These are phyloP conservation scores for Cirrhinus molitorella DNA, from an alignment of 2,797 vertebrate genomes.

Conservation along the genomic window DNA sequence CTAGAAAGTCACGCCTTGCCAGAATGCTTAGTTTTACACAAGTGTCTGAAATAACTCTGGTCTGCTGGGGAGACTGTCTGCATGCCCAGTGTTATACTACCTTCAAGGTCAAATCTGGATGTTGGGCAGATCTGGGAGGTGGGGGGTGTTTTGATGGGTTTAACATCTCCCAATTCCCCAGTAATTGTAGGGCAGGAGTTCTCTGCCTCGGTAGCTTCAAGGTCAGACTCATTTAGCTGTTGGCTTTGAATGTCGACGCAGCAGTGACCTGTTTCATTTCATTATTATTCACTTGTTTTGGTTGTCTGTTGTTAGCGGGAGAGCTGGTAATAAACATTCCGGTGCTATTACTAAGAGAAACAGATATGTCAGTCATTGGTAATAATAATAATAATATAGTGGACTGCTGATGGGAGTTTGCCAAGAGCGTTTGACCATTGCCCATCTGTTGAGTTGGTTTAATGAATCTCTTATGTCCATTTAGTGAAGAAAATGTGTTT, in stretches of 20 bases:
- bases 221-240: constrained; percentile 63
- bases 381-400: constrained; percentile 55
- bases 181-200: constrained; percentile 60
- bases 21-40: constrained; percentile 11
- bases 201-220: constrained; percentile 54
- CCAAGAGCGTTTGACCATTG: constrained; percentile 57
- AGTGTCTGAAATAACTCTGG: constrained; percentile 32
- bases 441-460: constrained; percentile 61
- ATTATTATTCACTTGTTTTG: constrained; percentile 54
- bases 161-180: constrained; percentile 57
- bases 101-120: constrained; percentile 56
- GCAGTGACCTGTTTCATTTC: constrained; percentile 57
- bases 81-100: constrained; percentile 31
- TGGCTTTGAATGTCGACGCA: constrained; percentile 51
- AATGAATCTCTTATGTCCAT: constrained; percentile 59
- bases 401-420: constrained; percentile 54
- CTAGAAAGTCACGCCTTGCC: constrained; percentile 9
- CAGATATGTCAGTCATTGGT: constrained; percentile 57
- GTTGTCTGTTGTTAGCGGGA: constrained; percentile 57
- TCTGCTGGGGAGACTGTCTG: constrained; percentile 38
- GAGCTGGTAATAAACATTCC: constrained; percentile 58
- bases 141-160: constrained; percentile 53
- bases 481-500: constrained; percentile 32
- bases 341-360: constrained; percentile 59
- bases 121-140: constrained; percentile 50